These are phyloP conservation scores for Emydocephalus ijimae DNA, from an alignment of 2,113 vertebrate genomes.

Conservation along the genomic window DNA sequence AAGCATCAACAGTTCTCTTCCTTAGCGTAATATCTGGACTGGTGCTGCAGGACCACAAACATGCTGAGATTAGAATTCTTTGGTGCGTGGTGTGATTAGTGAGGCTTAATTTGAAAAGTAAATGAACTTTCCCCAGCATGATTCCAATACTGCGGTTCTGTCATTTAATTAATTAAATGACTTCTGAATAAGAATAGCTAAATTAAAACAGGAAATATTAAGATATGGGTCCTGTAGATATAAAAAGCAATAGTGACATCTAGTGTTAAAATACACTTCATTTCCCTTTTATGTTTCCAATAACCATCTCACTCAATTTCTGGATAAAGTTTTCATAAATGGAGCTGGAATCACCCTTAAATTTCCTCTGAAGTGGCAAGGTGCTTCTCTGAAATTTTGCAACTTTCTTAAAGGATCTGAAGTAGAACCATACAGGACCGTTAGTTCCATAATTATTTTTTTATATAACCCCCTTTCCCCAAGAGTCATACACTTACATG, in stretches of 20 bases:
- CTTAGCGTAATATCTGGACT: constrained; percentile 73
- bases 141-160: background rate
- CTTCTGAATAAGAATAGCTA: background rate
- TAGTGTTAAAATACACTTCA: background rate
- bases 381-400: background rate
- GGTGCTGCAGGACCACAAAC: constrained; percentile 46
- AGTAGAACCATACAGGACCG: background rate
- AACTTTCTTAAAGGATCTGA: background rate
- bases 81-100: accelerated
- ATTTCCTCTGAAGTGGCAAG: background rate
- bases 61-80: background rate
- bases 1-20: constrained; percentile 59
- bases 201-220: background rate
- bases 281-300: accelerated
- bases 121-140: background rate
- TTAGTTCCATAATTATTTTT: background rate
- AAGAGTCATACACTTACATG: background rate
- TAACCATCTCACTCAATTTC: accelerated
- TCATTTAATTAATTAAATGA: background rate
- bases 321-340: background rate
- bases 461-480: background rate
- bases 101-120: background rate
- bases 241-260: constrained; percentile 15
- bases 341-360: background rate
- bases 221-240: background rate